Conservation (phyloP, 2,888 invertebrate genomes). For the Ganaspis brasiliensis region DNA sequence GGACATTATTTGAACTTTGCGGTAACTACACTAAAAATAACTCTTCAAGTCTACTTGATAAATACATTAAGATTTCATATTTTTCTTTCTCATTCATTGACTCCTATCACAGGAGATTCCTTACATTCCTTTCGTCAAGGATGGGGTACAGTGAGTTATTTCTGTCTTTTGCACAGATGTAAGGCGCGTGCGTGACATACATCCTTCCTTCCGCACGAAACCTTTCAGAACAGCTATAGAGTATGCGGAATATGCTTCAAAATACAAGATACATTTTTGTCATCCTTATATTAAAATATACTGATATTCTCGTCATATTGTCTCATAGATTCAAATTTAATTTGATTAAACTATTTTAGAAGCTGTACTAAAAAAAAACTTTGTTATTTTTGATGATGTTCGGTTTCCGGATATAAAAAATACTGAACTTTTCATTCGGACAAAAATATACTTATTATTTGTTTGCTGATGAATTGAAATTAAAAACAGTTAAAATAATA, state of each 20-base stretch:
- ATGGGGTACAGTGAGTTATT: constrained; percentile 63
- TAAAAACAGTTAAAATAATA: too few relatives aligned
- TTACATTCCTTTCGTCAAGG: constrained; percentile 29
- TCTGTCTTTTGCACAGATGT: constrained; percentile 65
- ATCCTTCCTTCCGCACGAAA: constrained; percentile 69
- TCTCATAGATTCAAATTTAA: too few relatives aligned
- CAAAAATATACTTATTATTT: too few relatives aligned
- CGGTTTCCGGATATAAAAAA: too few relatives aligned
- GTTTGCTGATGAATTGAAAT: too few relatives aligned
- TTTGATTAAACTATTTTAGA: too few relatives aligned
- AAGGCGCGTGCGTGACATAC: constrained; percentile 60
- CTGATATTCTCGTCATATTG: too few relatives aligned
- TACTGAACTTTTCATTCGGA: too few relatives aligned
- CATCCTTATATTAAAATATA: background rate
- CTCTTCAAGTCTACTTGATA: background rate
- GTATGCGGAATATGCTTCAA: background rate
- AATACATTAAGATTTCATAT: constrained; percentile 13
- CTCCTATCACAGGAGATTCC: constrained; percentile 67
- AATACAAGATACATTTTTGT: background rate
- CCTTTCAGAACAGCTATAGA: background rate
- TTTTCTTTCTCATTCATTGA: constrained; percentile 52
- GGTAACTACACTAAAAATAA: background rate
- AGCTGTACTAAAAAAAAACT: too few relatives aligned
- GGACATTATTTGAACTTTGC: too few relatives aligned
- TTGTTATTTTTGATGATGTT: too few relatives aligned